phyloP scores from a whole-genome alignment of 2,113 vertebrate species.

The Lanius collurio region DNA sequence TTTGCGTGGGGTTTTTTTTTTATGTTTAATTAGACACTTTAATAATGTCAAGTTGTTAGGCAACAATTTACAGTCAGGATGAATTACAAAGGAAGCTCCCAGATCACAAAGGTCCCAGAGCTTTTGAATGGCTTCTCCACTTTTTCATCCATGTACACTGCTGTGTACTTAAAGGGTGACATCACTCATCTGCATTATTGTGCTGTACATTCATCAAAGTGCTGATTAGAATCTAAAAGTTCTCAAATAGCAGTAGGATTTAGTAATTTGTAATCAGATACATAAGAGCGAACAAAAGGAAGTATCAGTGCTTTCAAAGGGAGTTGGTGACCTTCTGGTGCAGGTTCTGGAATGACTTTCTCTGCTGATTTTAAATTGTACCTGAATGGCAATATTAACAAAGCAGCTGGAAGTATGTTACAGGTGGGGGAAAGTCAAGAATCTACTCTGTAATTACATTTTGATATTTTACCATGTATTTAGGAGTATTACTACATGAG shows the following conservation, averaged over 20 bases:
- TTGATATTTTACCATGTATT: not conserved
- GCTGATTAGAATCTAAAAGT: constrained; percentile 67
- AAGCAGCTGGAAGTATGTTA: not conserved
- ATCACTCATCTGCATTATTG: constrained; percentile 63
- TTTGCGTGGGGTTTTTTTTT: not conserved
- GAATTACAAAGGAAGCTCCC: not conserved
- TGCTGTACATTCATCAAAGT: constrained; percentile 53
- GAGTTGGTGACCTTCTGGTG: constrained; percentile 56
- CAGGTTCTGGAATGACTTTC: constrained; percentile 53
- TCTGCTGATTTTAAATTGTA: constrained; percentile 40
- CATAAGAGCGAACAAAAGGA: constrained; percentile 52
- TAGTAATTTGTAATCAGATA: constrained; percentile 68
- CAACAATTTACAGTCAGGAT: not conserved
- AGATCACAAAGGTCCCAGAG: not conserved
- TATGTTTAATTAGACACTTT: not conserved
- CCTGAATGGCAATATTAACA: constrained; percentile 40
- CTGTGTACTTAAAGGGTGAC: constrained; percentile 57
- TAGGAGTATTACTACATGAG: not conserved
- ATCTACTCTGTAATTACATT: not conserved
- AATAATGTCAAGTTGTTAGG: not conserved
- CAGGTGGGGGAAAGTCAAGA: not conserved
- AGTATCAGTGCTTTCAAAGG: constrained; percentile 64
- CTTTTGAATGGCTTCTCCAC: not conserved
- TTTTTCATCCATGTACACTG: not conserved
- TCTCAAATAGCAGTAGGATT: constrained; percentile 68